Percentiles rank a stretch among this genome's conserved stretches.
Conservation (phyloP, 2,113 vertebrate species). For the Hemiscyllium ocellatum region DNA sequence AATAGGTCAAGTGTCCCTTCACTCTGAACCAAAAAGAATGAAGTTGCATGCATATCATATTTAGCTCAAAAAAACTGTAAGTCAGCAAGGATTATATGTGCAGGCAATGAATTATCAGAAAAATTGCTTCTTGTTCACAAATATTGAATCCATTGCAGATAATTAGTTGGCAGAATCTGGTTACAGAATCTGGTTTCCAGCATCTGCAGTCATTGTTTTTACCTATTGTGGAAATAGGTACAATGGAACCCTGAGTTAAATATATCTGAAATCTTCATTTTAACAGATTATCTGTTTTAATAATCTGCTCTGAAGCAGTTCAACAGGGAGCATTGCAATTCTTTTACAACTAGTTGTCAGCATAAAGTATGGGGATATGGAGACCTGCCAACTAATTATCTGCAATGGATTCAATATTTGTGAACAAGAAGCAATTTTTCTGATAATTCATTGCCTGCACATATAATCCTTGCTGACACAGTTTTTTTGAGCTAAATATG, state of each 20-base stretch:
- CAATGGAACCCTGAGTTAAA: not conserved
- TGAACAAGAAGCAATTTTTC: not conserved
- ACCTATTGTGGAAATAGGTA: not conserved
- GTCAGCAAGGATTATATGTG: not conserved
- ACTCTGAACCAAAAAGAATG: not conserved
- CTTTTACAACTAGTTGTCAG: not conserved
- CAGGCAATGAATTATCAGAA: not conserved
- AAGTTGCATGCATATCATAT: not conserved
- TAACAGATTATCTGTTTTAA: not conserved
- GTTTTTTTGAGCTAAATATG: not conserved
- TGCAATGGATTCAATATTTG: not conserved
- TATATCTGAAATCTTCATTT: not conserved
- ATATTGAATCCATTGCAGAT: not conserved
- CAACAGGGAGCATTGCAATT: not conserved
- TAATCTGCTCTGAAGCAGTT: not conserved
- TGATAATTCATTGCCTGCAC: not conserved
- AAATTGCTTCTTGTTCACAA: not conserved
- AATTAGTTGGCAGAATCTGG: conserved; percentile 12
- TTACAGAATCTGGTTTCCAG: too few relatives aligned
- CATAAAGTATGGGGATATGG: not conserved
- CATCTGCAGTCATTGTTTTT: too few relatives aligned
- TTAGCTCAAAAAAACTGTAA: not conserved
- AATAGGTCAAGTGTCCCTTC: not conserved
- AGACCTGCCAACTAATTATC: conserved; percentile 12
- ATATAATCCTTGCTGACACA: not conserved